These are phyloP conservation scores for Paraescarpia echinospica DNA, from an alignment of 1,140 invertebrate species.

Conservation along the genomic window DNA sequence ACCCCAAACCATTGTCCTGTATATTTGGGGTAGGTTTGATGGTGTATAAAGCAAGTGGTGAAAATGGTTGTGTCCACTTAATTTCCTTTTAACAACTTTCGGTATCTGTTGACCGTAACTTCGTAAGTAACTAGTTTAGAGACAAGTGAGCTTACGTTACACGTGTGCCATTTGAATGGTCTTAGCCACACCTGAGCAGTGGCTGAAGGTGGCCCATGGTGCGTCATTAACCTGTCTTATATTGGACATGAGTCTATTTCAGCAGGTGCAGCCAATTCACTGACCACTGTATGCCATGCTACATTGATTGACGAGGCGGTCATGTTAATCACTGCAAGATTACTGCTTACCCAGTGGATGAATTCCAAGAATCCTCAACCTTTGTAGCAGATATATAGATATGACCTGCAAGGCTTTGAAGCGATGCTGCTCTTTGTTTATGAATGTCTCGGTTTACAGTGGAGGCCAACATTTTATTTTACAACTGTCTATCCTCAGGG, in stretches of 20 bases:
- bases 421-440: not conserved
- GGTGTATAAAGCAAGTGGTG: too few species aligned
- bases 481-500: not conserved
- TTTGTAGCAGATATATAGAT: not conserved
- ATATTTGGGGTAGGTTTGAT: too few species aligned
- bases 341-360: not conserved
- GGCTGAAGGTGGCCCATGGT: not conserved
- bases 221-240: not conserved
- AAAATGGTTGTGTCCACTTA: too few species aligned
- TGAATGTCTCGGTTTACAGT: not conserved
- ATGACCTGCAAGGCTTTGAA: not conserved
- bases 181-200: too few species aligned
- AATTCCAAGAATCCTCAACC: not conserved
- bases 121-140: too few species aligned
- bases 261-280: not conserved
- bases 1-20: too few species aligned
- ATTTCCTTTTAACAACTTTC: too few species aligned
- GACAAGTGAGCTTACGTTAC: too few species aligned
- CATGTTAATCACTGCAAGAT: not conserved
- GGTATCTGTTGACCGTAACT: too few species aligned
- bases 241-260: not conserved
- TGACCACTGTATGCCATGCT: not conserved
- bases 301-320: not conserved
- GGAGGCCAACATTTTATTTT: not conserved
- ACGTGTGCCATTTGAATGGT: too few species aligned